Conservation (phyloP, 2,113 vertebrate species). For the Grallaria varia region DNA sequence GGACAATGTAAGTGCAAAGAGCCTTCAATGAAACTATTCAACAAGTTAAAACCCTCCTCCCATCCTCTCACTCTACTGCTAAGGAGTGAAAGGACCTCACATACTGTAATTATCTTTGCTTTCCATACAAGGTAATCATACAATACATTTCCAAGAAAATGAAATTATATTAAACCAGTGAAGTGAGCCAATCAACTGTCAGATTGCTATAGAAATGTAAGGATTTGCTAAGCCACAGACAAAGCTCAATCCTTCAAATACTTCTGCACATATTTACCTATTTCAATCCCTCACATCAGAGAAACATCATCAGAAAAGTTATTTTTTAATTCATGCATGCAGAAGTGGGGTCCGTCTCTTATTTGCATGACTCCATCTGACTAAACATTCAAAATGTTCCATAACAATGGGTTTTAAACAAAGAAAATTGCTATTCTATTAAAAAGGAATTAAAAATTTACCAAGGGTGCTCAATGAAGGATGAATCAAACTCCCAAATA, state of each 20-base stretch:
- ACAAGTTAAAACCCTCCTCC: neutral
- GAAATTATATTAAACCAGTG: neutral
- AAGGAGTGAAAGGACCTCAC: neutral
- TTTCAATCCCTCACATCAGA: neutral
- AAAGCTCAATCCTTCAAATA: neutral
- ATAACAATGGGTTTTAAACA: neutral
- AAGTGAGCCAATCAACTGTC: neutral
- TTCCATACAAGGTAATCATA: conserved; percentile 4
- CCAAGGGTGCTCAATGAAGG: neutral
- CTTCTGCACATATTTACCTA: neutral
- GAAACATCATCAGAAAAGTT: neutral
- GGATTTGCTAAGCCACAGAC: neutral
- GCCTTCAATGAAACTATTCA: neutral
- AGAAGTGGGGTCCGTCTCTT: neutral
- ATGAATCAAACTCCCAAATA: neutral
- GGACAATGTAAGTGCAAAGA: neutral
- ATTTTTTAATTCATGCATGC: neutral
- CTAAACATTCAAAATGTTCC: neutral
- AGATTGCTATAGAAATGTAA: neutral
- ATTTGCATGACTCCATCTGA: neutral
- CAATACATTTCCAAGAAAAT: neutral
- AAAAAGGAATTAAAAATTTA: conserved; percentile 37
- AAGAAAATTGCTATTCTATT: neutral
- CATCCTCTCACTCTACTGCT: neutral
- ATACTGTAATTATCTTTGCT: neutral